Percentiles rank a stretch among this genome's conserved stretches.
phyloP scores from a whole-genome alignment of 2,797 vertebrate species.

The Lithobates sylvaticus region DNA sequence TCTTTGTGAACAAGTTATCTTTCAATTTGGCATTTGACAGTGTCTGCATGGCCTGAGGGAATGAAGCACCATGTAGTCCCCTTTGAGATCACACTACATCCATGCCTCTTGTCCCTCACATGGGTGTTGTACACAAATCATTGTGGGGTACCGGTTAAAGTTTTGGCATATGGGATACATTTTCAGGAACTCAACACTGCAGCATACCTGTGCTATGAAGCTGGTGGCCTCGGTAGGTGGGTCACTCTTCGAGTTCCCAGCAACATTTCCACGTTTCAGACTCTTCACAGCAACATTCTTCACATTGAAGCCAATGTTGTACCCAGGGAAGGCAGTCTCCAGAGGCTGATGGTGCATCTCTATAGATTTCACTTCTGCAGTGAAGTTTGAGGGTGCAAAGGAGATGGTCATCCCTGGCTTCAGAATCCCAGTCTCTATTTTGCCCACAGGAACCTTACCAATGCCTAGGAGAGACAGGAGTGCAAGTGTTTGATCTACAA shows the following conservation, averaged over 20 bases:
- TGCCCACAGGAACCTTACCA: conserved; percentile 77
- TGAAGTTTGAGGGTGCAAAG: conserved; percentile 79
- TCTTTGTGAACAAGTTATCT: no score
- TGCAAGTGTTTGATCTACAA: no score
- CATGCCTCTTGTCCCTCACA: no score
- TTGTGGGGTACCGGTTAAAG: no score
- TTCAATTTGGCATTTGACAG: no score
- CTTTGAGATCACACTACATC: no score
- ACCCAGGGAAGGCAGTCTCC: conserved; percentile 74
- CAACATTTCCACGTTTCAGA: conserved; percentile 75
- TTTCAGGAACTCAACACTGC: no score
- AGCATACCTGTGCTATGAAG: conserved; percentile 77
- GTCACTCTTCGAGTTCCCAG: conserved; percentile 78
- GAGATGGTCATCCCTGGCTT: conserved; percentile 81
- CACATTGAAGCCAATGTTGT: conserved; percentile 82
- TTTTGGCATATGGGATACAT: no score
- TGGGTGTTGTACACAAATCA: no score
- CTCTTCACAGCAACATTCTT: conserved; percentile 80
- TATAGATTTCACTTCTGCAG: conserved; percentile 80
- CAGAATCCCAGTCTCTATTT: conserved; percentile 77
- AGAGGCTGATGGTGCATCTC: conserved; percentile 80
- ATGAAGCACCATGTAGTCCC: no score
- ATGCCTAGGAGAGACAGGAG: conserved; percentile 69
- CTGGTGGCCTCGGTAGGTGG: conserved; percentile 73
- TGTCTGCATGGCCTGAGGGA: no score